Evolutionary conservation across 1,140 invertebrate genomes (phyloP).

Genomic region (Eciton burchellii): DNA sequence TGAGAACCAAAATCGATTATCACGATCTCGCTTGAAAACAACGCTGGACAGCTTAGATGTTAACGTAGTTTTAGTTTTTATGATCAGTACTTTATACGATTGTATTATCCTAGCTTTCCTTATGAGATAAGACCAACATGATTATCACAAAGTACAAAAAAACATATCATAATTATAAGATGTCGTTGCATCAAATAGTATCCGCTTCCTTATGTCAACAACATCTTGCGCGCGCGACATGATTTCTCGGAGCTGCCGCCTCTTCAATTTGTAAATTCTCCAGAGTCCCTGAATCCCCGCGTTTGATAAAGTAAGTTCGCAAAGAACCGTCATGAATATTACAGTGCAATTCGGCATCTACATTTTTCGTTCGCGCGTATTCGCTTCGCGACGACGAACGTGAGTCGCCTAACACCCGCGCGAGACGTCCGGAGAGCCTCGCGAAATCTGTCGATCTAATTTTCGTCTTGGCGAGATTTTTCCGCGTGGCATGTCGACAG

Average conservation of each 20-base stretch:
- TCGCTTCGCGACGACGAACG: conserved; percentile 3
- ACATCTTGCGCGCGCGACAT: background rate
- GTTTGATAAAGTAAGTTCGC: background rate
- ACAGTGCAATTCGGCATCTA: conserved; percentile 7
- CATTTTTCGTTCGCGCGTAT: conserved; percentile 8
- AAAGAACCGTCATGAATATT: conserved; percentile 7
- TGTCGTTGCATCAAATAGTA: background rate
- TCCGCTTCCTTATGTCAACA: background rate
- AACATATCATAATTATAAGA: conserved; percentile 4
- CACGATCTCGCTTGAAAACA: no score
- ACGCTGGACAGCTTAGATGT: no score
- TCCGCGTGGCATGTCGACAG: conserved; percentile 29
- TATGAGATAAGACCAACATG: no score
- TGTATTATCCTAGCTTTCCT: no score
- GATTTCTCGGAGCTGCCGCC: background rate
- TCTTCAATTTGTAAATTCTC: background rate
- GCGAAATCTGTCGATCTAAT: conserved; percentile 56
- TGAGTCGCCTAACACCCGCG: conserved; percentile 4
- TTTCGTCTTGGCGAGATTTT: conserved; percentile 32
- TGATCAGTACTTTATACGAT: no score
- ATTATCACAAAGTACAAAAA: no score
- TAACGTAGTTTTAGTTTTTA: no score
- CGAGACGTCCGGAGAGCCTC: conserved; percentile 9
- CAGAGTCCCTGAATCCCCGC: background rate
- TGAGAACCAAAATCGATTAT: no score